A percentile compares a stretch with the other conserved stretches of the same genome.
phyloP scores from a whole-genome alignment of 2,888 invertebrate species.

The Xanthia togata region DNA sequence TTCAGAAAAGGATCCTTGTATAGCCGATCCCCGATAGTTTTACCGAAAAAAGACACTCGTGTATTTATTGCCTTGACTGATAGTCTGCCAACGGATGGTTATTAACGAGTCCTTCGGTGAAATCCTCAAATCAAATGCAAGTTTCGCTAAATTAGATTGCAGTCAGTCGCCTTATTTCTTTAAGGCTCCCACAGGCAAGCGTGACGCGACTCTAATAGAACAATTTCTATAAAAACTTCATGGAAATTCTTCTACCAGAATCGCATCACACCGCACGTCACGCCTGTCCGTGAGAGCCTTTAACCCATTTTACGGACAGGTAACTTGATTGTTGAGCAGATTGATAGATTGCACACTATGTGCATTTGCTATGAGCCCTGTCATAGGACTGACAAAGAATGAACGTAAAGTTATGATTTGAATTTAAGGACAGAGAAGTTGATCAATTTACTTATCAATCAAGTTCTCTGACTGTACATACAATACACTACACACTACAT shows the following conservation, averaged over 20 bases:
- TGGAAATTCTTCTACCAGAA: too few species aligned
- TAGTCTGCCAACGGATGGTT: not conserved
- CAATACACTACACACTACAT: slow-evolving; percentile 9
- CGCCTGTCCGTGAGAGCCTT: too few species aligned
- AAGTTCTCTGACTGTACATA: not conserved
- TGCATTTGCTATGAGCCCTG: not conserved
- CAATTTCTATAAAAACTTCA: too few species aligned
- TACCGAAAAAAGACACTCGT: not conserved
- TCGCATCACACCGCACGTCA: too few species aligned
- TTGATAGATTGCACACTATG: not conserved
- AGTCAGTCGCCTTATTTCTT: not conserved
- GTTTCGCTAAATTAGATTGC: not conserved
- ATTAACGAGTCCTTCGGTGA: not conserved
- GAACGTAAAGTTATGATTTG: not conserved
- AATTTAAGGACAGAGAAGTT: not conserved
- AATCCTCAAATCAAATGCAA: not conserved
- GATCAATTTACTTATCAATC: not conserved
- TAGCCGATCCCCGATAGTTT: too few species aligned
- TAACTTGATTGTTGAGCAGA: not conserved
- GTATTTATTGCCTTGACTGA: not conserved
- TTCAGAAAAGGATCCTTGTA: not conserved
- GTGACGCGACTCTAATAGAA: too few species aligned
- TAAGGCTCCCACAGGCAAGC: too few species aligned
- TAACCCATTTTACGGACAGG: not conserved
- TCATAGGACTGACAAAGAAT: not conserved